These are phyloP conservation scores for Brachypteracias leptosomus DNA, from an alignment of 2,113 vertebrate genomes.

Conservation along the genomic window DNA sequence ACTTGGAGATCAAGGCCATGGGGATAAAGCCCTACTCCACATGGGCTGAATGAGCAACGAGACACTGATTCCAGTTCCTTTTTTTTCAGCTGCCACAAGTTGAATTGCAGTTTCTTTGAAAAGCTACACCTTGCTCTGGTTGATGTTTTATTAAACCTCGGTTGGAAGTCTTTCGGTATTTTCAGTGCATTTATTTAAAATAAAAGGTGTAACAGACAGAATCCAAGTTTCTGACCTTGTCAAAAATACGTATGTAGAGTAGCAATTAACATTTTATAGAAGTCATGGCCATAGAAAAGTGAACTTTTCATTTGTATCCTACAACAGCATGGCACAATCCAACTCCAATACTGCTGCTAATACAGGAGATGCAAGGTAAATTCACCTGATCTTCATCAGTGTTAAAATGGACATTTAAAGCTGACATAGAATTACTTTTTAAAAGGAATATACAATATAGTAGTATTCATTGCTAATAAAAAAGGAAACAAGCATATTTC, in stretches of 20 bases:
- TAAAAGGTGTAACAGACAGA: neutral
- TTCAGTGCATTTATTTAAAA: neutral
- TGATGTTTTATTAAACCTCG: neutral
- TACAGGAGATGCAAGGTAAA: neutral
- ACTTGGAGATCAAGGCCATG: neutral
- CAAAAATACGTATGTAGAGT: neutral
- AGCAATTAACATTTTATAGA: neutral
- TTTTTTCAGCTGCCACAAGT: neutral
- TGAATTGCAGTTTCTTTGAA: neutral
- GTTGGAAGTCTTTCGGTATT: neutral
- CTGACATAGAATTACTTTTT: neutral
- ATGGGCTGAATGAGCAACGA: neutral
- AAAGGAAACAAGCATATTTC: neutral
- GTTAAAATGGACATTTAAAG: neutral
- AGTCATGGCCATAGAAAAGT: neutral
- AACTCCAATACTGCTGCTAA: neutral
- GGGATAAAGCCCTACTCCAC: rapidly evolving
- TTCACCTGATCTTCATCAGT: neutral
- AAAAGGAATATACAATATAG: neutral
- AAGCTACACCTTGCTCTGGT: neutral
- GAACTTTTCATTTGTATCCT: neutral
- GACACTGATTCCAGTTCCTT: neutral
- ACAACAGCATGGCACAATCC: neutral
- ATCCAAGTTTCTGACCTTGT: neutral
- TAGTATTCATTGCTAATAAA: neutral